Conservation (phyloP, 2,888 invertebrate genomes). For the Sepiola atlantica region DNA sequence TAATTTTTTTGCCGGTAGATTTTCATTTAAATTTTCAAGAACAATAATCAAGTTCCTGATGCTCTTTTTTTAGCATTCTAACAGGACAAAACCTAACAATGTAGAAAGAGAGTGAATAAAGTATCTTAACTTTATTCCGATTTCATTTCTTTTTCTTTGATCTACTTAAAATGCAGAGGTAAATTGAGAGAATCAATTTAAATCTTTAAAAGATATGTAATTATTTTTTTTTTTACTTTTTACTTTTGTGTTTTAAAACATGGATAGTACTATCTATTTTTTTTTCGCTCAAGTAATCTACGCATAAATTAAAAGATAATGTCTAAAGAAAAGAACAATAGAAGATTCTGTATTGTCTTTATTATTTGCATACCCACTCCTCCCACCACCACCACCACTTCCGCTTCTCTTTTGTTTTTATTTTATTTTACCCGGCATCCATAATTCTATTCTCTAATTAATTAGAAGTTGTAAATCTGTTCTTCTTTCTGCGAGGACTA, state of each 20-base stretch:
- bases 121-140: background rate
- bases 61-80: background rate
- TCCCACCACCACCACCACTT: too few relatives aligned
- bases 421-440: background rate
- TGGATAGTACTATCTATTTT: background rate
- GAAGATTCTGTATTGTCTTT: background rate
- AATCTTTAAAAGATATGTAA: constrained; percentile 6
- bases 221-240: background rate
- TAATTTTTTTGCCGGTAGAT: too few relatives aligned
- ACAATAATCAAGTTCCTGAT: background rate
- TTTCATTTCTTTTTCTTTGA: background rate
- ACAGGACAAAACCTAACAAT: background rate
- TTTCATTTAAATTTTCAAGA: background rate
- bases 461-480: background rate
- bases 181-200: background rate
- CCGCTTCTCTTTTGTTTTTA: background rate
- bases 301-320: background rate
- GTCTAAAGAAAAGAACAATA: background rate
- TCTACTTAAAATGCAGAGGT: background rate
- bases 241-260: background rate
- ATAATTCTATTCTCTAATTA: constrained; percentile 10
- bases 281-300: background rate
- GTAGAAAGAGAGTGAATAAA: background rate
- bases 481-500: background rate
- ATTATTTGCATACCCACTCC: too few relatives aligned